phyloP scores from a whole-genome alignment of 1,140 invertebrate species.

The Artemia franciscana region DNA sequence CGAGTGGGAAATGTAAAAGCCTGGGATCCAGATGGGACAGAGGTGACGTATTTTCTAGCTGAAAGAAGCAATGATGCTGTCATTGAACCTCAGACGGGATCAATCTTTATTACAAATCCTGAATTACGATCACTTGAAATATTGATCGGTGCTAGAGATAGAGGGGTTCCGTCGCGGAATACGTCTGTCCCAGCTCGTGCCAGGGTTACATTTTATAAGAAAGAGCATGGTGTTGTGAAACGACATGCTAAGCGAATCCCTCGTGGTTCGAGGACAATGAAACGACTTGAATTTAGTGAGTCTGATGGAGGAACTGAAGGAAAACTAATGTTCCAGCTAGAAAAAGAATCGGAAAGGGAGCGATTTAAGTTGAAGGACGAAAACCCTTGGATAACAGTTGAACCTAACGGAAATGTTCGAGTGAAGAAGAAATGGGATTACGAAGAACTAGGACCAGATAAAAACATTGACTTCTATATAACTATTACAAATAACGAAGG shows the following conservation, averaged over 20 bases:
- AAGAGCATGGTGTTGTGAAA: constrained; percentile 30
- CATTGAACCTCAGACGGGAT: constrained; percentile 72
- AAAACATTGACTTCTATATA: constrained; percentile 88
- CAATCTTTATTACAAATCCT: constrained; percentile 46
- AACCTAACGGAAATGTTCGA: constrained; percentile 64
- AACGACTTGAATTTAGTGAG: constrained; percentile 73
- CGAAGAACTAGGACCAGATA: constrained; percentile 79
- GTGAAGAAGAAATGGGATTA: constrained; percentile 94
- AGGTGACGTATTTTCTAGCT: constrained; percentile 53
- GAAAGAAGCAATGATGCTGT: constrained; percentile 51
- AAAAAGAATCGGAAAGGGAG: constrained; percentile 73
- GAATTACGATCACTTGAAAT: constrained; percentile 28
- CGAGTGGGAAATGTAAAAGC: constrained; percentile 56
- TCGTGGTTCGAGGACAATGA: constrained; percentile 64
- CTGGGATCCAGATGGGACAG: constrained; percentile 61
- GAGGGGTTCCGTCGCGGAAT: constrained; percentile 21
- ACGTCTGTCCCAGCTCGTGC: constrained; percentile 21
- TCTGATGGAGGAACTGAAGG: constrained; percentile 67
- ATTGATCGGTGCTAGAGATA: constrained; percentile 51
- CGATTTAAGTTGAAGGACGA: constrained; percentile 79
- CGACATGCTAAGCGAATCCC: constrained; percentile 37
- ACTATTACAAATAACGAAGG: constrained; percentile 69
- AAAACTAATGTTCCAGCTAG: constrained; percentile 62
- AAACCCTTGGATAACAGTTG: constrained; percentile 79
- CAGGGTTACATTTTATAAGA: constrained; percentile 14